Conservation (phyloP, 2,888 invertebrate genomes). For the Andrena dorsata region DNA sequence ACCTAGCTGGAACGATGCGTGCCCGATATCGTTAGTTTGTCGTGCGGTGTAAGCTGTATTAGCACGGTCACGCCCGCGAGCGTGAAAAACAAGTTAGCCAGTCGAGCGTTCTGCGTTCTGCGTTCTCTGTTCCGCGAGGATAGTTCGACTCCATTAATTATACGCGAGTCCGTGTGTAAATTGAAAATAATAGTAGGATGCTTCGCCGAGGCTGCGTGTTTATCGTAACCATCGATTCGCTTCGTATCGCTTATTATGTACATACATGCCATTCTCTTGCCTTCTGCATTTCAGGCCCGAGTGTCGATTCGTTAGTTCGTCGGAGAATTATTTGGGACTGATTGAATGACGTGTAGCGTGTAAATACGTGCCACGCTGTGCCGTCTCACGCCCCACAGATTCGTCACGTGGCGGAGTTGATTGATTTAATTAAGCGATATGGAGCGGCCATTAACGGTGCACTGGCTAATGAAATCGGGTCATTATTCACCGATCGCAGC, state of each 20-base stretch:
- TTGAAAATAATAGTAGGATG: slow-evolving; percentile 20
- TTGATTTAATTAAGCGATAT: slow-evolving; percentile 66
- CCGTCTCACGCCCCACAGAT: background rate
- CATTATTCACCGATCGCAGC: slow-evolving; percentile 57
- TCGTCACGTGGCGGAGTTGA: slow-evolving; percentile 45
- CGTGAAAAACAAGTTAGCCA: slow-evolving; percentile 22
- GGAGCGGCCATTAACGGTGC: slow-evolving; percentile 57
- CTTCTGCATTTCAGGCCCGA: no score
- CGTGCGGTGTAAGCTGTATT: slow-evolving; percentile 7
- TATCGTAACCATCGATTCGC: background rate
- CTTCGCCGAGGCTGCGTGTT: background rate
- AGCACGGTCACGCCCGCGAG: slow-evolving; percentile 23
- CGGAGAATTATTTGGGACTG: slow-evolving; percentile 38
- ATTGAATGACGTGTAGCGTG: background rate
- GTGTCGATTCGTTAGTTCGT: background rate
- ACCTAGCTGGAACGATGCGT: slow-evolving; percentile 4
- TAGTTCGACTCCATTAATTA: slow-evolving; percentile 9
- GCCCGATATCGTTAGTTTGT: slow-evolving; percentile 6
- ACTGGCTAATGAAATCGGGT: slow-evolving; percentile 56
- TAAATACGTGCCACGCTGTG: background rate
- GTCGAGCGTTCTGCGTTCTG: background rate
- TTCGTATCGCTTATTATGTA: no score
- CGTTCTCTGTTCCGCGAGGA: background rate
- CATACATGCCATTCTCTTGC: no score
- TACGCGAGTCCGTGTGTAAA: background rate